phyloP scores from a whole-genome alignment of 1,140 invertebrate genomes.

The Uloborus diversus region DNA sequence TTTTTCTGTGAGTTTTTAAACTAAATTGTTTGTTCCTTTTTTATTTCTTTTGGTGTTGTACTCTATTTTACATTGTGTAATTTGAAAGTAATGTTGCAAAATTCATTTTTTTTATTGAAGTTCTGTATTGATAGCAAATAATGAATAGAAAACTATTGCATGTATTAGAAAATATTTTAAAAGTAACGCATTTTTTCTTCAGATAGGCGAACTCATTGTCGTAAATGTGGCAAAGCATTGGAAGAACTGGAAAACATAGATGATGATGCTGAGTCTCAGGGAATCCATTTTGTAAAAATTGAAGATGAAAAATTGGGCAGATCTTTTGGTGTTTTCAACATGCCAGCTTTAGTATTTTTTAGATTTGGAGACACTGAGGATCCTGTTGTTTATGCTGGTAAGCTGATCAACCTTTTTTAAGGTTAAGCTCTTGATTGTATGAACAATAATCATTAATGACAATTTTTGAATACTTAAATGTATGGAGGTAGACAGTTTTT shows the following conservation, averaged over 20 bases:
- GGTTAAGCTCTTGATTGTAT: not conserved
- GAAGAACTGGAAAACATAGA: conserved; percentile 73
- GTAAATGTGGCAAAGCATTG: conserved; percentile 88
- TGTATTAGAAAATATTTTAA: too few species aligned
- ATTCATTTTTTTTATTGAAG: too few species aligned
- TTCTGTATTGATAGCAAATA: too few species aligned
- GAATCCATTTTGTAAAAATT: conserved; percentile 92
- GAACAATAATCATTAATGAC: not conserved
- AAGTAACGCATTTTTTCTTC: too few species aligned
- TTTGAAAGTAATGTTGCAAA: too few species aligned
- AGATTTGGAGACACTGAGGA: conserved; percentile 66
- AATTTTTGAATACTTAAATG: too few species aligned
- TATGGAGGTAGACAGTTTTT: too few species aligned
- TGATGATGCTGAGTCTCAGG: conserved; percentile 62
- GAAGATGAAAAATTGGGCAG: conserved; percentile 87
- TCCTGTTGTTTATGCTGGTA: conserved; percentile 36
- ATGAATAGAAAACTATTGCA: too few species aligned
- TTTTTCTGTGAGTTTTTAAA: conserved; percentile 93
- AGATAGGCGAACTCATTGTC: conserved; percentile 89
- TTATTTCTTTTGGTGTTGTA: too few species aligned
- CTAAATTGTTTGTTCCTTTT: too few species aligned
- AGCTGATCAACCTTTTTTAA: not conserved
- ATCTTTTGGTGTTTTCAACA: conserved; percentile 69
- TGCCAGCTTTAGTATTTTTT: conserved; percentile 67
- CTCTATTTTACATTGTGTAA: too few species aligned